A percentile compares a stretch with the other conserved stretches of the same genome.
Conservation (phyloP, 2,113 vertebrate genomes). For the Proterorhinus semilunaris region DNA sequence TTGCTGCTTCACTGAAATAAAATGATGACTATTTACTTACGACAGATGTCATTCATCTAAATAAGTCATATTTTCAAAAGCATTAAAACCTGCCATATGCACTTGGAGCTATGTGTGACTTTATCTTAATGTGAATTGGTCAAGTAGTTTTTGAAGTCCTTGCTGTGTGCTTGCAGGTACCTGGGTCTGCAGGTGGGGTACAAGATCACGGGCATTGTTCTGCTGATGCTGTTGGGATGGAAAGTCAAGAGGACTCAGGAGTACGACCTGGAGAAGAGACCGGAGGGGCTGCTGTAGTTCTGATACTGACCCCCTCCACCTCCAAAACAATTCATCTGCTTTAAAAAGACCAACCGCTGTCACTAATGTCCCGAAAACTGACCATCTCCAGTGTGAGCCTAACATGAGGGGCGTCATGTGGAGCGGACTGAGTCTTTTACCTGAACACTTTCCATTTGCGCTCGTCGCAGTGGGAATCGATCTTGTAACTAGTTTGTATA, state of each 20-base stretch:
- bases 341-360: slow-evolving; percentile 1
- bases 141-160: background rate
- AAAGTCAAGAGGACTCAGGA: slow-evolving; percentile 85
- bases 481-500: slow-evolving; percentile 54
- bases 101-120: no score
- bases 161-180: slow-evolving; percentile 76
- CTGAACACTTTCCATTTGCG: slow-evolving; percentile 43
- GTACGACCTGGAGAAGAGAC: slow-evolving; percentile 71
- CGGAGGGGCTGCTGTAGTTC: background rate
- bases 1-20: no score
- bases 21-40: no score
- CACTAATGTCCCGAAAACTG: slow-evolving; percentile 2
- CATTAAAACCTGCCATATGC: no score
- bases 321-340: slow-evolving; percentile 8
- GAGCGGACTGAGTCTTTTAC: slow-evolving; percentile 21
- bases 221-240: slow-evolving; percentile 85
- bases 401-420: slow-evolving; percentile 38
- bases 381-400: slow-evolving; percentile 23
- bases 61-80: no score
- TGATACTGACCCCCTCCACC: background rate
- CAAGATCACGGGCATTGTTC: slow-evolving; percentile 81
- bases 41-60: no score
- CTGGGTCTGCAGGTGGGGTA: slow-evolving; percentile 89
- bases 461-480: slow-evolving; percentile 46
- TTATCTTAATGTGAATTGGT: background rate